Base-by-base conservation (phyloP, 1,140 invertebrate species). In the Prorops nasuta region DNA sequence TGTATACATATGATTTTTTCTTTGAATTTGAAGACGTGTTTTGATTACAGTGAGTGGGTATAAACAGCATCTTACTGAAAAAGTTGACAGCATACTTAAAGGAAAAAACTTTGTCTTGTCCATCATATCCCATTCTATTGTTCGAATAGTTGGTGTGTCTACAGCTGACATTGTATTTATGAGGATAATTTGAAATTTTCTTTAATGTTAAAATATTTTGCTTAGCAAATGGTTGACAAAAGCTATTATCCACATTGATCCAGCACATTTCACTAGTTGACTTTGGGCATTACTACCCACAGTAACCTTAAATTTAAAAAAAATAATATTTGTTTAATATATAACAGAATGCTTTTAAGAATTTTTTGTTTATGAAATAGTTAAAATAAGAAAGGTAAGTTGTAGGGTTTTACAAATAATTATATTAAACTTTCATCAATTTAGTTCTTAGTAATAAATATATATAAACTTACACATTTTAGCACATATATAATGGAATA, bases 101-200 rank as follows among this genome's bases (percentile, higher is more conserved):
- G 96, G 94, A 67, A 86, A 95, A 81, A 89, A 96, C 82, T 86
- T 96, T 16, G 81, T 85, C 65, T 97, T 96, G 74, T 99, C 91
- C 92, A 99, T 93, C 94, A 98, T 98, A 50, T 96, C 84, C 92
- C 95, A 97, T 79, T 98, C 94, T 56, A 99, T 97, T n/a, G 87
- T 93, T 28, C 85, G 84, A 53, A 94, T 90, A 44, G 81, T 77
- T 21, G 83, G 79, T 32, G 77, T 74, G 58, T 84, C 82, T 24
- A 82, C 80, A 48, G 73, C 56, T 60, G 71, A 69, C 75, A 77
- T 77, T 18, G 56, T 66, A 20, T 28, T 39, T 37, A 52, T 49
- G 42, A 21, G 20, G 44, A 49, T 42, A 43, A 41, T 38, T 22
- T 2, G 20, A 28, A 18, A 52, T 36, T 19, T 34, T 4, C 49